Base-by-base conservation (phyloP, 2,797 vertebrate species). In the Ctenosaura bakeri region DNA sequence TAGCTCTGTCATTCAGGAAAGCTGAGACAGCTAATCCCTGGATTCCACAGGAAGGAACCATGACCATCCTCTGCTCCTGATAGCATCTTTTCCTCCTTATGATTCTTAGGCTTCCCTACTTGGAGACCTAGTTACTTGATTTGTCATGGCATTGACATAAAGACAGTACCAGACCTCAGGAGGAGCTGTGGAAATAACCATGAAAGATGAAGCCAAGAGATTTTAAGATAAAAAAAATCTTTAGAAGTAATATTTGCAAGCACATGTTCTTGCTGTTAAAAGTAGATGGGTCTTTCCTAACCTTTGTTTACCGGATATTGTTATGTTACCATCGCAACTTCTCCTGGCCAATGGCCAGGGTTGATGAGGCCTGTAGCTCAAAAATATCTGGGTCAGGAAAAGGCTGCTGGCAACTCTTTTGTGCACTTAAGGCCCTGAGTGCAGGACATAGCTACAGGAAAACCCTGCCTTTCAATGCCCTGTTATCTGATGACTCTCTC, bases 361-460 rank as follows among this genome's bases (percentile, higher is more conserved):
- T 29, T 79, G 77, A 79, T 79, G 10, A 26, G 12, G 29, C 3
- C 10, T 50, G 38, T 24, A 42, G 74, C 42, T 38, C 74, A 77
- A 77, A 38, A 42, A 77, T 38, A 77, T 20, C 6, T 73, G 52
- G 32, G 54, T 35, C n/a, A 35, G 79, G 2, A 32, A 46, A 66
- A 66, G 56, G 24, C 26, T 54, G 20, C 18, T 89, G 74, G 81
- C 87, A 9, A 66, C 6, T 35, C 0, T 32, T 46, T 80, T 64
- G 3, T 82, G 7, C 87, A 85, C 90, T 73, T 42, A 89, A 73
- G 16, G 4, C 5, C 32, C 54, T 18, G 42, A n/a, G 3, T 64
- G 9, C 38, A 32, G 0, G 0, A 24, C 56, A 46, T 22, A 0
- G 4, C 4, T 46, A 46, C 42, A 46, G 42, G 42, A 46, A 46